Evolutionary conservation across 2,797 vertebrate genomes (phyloP).

Genomic region (Chelidonichthys spinosus): DNA sequence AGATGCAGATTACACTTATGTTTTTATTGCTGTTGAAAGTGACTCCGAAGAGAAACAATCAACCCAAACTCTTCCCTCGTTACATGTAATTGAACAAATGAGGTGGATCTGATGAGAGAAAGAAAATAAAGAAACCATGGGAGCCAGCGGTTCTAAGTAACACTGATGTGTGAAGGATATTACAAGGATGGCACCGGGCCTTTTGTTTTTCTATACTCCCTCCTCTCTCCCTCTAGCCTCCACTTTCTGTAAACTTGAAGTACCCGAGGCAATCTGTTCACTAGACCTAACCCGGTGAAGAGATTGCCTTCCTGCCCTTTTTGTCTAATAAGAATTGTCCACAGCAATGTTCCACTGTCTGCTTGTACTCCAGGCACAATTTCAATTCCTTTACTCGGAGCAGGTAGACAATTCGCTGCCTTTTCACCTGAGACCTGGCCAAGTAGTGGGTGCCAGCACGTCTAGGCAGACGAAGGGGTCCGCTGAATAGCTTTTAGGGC

Average conservation of each 20-base stretch:
- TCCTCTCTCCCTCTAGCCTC: constrained; percentile 12
- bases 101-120: not conserved
- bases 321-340: constrained; percentile 37
- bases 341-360: constrained; percentile 5
- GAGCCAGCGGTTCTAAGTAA: not conserved
- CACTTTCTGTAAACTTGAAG: constrained; percentile 28
- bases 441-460: not conserved
- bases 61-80: no score
- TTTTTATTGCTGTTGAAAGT: not conserved
- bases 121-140: not conserved
- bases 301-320: constrained; percentile 44
- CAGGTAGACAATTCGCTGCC: not conserved
- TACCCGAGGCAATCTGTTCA: constrained; percentile 47
- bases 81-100: no score
- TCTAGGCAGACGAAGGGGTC: constrained; percentile 1
- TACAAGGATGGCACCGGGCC: constrained; percentile 16
- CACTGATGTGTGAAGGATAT: not conserved
- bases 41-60: no score
- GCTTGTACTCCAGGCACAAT: not conserved
- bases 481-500: constrained; percentile 19
- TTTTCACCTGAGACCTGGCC: not conserved
- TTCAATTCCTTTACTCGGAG: constrained; percentile 16
- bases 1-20: not conserved
- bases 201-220: constrained; percentile 25
- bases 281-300: constrained; percentile 18